Conservation (phyloP, 1,140 invertebrate species). For the Hyles euphorbiae region DNA sequence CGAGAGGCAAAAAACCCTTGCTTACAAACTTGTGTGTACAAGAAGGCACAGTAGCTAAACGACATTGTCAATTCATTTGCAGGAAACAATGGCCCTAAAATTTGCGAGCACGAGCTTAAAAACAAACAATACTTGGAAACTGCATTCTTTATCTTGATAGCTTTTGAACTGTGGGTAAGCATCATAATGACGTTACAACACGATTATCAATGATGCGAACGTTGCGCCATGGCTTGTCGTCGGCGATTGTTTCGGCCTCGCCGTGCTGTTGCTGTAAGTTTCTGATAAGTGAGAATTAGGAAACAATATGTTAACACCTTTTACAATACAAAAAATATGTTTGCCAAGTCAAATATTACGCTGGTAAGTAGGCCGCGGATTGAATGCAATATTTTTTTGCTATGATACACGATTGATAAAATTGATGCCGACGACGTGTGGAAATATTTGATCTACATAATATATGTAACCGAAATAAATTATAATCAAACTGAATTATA, state of each 20-base stretch:
- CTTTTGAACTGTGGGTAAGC: constrained; percentile 28
- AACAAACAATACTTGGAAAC: constrained; percentile 24
- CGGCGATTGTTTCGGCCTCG: constrained; percentile 11
- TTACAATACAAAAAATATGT: background rate
- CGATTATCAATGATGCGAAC: constrained; percentile 35
- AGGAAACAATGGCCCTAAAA: constrained; percentile 9
- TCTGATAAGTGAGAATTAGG: background rate
- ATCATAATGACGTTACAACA: constrained; percentile 33
- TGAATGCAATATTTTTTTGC: too few species aligned
- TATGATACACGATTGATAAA: too few species aligned
- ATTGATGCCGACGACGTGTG: too few species aligned
- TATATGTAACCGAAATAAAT: too few species aligned
- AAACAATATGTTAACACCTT: constrained; percentile 1
- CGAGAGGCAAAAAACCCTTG: too few species aligned
- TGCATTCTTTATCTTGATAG: constrained; percentile 25
- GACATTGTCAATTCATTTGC: background rate
- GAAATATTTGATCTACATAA: too few species aligned
- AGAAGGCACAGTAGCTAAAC: background rate
- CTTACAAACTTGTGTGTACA: background rate
- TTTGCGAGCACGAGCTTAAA: constrained; percentile 17
- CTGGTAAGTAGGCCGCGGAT: too few species aligned
- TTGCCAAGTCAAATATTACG: too few species aligned
- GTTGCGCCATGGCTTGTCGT: constrained; percentile 6
- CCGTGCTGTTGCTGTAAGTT: background rate
- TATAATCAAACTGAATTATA: too few species aligned